These are phyloP conservation scores for Muscidifurax raptorellus DNA, from an alignment of 1,140 invertebrate genomes.

Conservation along the genomic window DNA sequence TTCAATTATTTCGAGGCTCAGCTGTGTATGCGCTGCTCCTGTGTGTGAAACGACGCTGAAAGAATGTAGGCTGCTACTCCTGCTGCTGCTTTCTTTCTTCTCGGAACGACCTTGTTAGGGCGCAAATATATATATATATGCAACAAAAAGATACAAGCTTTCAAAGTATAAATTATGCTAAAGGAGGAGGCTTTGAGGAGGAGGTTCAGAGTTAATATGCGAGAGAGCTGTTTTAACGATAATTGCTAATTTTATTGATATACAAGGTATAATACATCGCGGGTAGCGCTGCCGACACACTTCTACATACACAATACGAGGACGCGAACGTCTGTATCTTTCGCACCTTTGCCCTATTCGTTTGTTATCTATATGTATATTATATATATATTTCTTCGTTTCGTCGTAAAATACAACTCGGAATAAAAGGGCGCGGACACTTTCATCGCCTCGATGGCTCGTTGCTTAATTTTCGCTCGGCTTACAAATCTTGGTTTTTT, in stretches of 20 bases:
- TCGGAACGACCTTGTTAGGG: neutral
- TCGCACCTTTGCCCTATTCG: neutral
- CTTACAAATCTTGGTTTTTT: neutral
- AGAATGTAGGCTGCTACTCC: slow-evolving; percentile 23
- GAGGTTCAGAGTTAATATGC: neutral
- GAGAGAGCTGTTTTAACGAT: slow-evolving; percentile 57
- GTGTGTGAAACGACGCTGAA: neutral
- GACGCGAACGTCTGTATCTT: neutral
- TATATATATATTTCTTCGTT: neutral
- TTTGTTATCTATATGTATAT: neutral
- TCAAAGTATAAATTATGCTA: neutral
- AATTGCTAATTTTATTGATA: slow-evolving; percentile 71
- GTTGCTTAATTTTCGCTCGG: neutral
- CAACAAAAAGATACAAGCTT: neutral
- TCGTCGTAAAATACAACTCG: slow-evolving; percentile 37
- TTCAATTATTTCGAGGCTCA: slow-evolving; percentile 47
- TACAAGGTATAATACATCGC: slow-evolving; percentile 72
- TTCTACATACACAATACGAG: slow-evolving; percentile 56
- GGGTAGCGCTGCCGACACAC: slow-evolving; percentile 63
- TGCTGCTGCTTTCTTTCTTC: neutral
- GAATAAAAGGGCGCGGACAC: neutral
- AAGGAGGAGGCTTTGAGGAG: too few relatives aligned
- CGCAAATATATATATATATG: too few relatives aligned
- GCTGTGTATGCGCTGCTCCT: neutral
- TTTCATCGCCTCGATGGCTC: neutral